These are phyloP conservation scores for Anastrepha ludens DNA, from an alignment of 1,140 invertebrate genomes.

Conservation along the genomic window DNA sequence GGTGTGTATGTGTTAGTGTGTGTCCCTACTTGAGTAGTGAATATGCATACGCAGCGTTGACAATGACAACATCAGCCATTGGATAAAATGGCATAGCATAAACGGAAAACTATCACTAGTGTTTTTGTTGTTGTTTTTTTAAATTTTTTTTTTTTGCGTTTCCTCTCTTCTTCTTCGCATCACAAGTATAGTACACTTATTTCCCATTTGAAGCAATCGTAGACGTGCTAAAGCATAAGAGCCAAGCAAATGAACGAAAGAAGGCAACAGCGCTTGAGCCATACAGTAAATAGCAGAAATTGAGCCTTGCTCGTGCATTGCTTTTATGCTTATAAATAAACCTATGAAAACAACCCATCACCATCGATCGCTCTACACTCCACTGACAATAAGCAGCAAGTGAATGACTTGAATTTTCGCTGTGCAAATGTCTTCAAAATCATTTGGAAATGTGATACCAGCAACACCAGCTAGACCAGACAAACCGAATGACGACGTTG, in stretches of 20 bases:
- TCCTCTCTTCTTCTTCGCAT: background rate
- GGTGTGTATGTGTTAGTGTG: too few species aligned
- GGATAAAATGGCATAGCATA: background rate
- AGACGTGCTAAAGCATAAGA: slow-evolving; percentile 7
- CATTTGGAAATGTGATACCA: slow-evolving; percentile 49
- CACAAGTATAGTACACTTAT: background rate
- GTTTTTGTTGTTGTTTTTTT: background rate
- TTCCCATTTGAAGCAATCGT: slow-evolving; percentile 1
- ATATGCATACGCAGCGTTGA: background rate
- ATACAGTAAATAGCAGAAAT: slow-evolving; percentile 25
- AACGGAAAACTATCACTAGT: background rate
- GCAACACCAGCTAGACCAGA: background rate
- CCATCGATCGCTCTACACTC: background rate
- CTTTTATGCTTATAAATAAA: background rate
- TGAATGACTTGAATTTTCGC: slow-evolving; percentile 35
- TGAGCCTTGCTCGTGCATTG: background rate
- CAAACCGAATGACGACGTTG: background rate
- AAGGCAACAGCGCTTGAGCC: background rate
- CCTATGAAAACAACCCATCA: background rate
- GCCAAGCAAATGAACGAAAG: background rate
- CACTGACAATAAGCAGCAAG: slow-evolving; percentile 5
- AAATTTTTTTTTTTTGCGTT: background rate
- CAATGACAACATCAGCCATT: background rate
- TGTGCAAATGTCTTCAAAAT: slow-evolving; percentile 32
- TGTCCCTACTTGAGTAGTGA: background rate